Conservation (phyloP, 2,888 invertebrate genomes). For the Apamea anceps region DNA sequence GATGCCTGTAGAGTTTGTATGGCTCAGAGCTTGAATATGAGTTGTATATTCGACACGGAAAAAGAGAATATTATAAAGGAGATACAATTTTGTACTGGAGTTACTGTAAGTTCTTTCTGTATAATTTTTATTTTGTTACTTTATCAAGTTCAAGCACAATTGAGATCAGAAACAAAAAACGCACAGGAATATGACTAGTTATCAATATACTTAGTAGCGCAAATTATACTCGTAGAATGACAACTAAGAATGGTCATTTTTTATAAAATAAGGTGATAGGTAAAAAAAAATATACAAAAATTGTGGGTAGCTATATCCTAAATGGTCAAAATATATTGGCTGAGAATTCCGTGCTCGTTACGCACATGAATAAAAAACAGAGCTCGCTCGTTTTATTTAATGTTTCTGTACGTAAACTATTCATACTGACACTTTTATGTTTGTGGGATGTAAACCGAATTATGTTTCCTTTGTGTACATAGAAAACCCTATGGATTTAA, state of each 20-base stretch:
- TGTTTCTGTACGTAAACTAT: no score
- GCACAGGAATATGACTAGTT: neutral
- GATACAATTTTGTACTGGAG: conserved; percentile 78
- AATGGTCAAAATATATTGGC: no score
- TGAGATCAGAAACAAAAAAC: neutral
- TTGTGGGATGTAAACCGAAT: no score
- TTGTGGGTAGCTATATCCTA: no score
- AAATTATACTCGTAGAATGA: neutral
- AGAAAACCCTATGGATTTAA: neutral
- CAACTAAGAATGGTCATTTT: no score
- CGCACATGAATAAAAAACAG: no score
- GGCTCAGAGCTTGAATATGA: conserved; percentile 66
- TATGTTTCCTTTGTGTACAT: no score
- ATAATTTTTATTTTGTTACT: neutral
- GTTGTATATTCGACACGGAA: conserved; percentile 68
- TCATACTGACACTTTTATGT: no score
- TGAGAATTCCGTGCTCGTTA: no score
- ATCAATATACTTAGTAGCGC: neutral
- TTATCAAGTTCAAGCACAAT: neutral
- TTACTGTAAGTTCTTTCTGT: conserved; percentile 69
- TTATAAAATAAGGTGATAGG: no score
- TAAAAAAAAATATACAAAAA: no score
- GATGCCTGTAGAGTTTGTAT: conserved; percentile 76
- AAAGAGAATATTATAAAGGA: conserved; percentile 67
- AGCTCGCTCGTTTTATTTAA: no score